These are phyloP conservation scores for Conopomorpha cramerella DNA, from an alignment of 1,140 invertebrate species.

Conservation along the genomic window DNA sequence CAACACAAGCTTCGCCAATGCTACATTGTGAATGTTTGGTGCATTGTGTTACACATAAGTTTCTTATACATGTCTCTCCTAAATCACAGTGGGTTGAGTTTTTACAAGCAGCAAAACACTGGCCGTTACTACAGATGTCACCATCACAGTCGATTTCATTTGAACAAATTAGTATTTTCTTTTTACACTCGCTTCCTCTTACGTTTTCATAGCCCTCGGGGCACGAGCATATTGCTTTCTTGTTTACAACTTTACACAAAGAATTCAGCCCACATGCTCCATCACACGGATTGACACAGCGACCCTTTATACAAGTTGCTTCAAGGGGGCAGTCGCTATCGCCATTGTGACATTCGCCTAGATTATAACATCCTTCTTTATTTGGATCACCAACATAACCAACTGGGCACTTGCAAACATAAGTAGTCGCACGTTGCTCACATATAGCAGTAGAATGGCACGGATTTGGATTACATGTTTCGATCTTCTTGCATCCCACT, in stretches of 20 bases:
- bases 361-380: constrained; percentile 72
- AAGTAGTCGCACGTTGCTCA: constrained; percentile 66
- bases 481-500: constrained; percentile 71
- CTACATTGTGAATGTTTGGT: constrained; percentile 80
- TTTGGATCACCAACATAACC: constrained; percentile 79
- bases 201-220: constrained; percentile 70
- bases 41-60: constrained; percentile 78
- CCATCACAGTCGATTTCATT: constrained; percentile 78
- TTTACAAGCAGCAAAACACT: constrained; percentile 83
- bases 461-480: constrained; percentile 75
- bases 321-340: constrained; percentile 77
- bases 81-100: constrained; percentile 76
- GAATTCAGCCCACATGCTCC: constrained; percentile 77
- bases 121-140: constrained; percentile 77
- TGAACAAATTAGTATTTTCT: constrained; percentile 67
- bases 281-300: constrained; percentile 79
- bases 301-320: constrained; percentile 71
- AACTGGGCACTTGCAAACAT: constrained; percentile 75
- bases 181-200: constrained; percentile 72
- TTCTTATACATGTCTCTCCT: constrained; percentile 79
- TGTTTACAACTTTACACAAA: constrained; percentile 74
- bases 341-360: constrained; percentile 71
- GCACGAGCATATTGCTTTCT: constrained; percentile 77
- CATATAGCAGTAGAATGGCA: constrained; percentile 83
- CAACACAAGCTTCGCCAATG: constrained; percentile 77